phyloP scores from a whole-genome alignment of 2,888 invertebrate species.

The Coelinius sp. region DNA sequence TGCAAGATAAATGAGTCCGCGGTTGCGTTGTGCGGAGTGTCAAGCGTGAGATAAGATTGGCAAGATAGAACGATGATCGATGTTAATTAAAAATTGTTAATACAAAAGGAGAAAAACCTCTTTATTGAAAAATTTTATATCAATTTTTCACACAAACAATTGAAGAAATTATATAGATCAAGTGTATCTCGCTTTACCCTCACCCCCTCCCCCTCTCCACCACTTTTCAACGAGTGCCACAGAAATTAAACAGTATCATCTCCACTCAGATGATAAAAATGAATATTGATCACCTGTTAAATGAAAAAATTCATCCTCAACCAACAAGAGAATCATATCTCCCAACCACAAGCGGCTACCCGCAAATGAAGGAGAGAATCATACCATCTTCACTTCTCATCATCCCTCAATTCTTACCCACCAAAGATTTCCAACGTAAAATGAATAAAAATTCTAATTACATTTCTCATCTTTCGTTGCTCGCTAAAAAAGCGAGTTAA shows the following conservation, averaged over 20 bases:
- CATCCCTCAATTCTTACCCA: constrained; percentile 19
- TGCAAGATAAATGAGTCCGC: constrained; percentile 56
- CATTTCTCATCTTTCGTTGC: constrained; percentile 60
- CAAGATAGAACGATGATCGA: constrained; percentile 17
- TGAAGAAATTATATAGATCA: background rate
- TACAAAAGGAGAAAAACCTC: background rate
- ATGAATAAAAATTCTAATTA: constrained; percentile 71
- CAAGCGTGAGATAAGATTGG: constrained; percentile 49
- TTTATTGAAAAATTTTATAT: background rate
- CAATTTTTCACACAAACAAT: constrained; percentile 4
- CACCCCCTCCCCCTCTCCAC: constrained; percentile 16
- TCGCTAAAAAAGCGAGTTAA: constrained; percentile 66
- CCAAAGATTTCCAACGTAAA: constrained; percentile 45
- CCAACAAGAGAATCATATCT: constrained; percentile 68
- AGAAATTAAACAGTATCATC: constrained; percentile 36
- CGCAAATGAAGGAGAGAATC: constrained; percentile 66
- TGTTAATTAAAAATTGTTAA: constrained; percentile 5
- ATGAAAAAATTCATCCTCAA: constrained; percentile 40
- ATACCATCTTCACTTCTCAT: constrained; percentile 56
- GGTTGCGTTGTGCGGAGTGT: constrained; percentile 43
- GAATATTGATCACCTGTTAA: constrained; percentile 66
- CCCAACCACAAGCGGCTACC: constrained; percentile 67
- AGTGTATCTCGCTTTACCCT: background rate
- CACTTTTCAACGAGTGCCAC: background rate
- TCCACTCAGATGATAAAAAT: constrained; percentile 54